Evolutionary conservation across 2,113 vertebrate species (phyloP).

Genomic region (Mustela lutreola): DNA sequence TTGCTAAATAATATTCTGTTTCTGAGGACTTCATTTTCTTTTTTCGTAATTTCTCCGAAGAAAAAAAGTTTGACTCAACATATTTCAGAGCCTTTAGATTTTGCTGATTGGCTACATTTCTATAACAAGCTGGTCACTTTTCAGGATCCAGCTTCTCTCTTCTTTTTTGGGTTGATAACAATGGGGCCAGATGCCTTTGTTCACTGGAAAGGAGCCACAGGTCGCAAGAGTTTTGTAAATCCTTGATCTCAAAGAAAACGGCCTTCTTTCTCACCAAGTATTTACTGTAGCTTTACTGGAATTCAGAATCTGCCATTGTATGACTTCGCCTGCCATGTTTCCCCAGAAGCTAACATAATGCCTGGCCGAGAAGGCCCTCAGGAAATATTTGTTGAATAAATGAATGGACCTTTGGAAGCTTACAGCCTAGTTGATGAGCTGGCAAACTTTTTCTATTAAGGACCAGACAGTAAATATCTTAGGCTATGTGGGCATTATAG

Average conservation of each 20-base stretch:
- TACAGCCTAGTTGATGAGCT: not conserved
- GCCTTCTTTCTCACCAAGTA: not conserved
- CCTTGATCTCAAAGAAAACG: slow-evolving; percentile 33
- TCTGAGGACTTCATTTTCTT: slow-evolving; percentile 82
- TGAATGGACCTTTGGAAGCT: not conserved
- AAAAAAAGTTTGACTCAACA: slow-evolving; percentile 81
- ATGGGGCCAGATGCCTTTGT: slow-evolving; percentile 12
- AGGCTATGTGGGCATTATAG: not conserved
- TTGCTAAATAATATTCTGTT: slow-evolving; percentile 82
- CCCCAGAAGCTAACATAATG: not conserved
- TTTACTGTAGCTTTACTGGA: not conserved
- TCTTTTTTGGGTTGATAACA: slow-evolving; percentile 58
- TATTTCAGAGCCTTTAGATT: slow-evolving; percentile 72
- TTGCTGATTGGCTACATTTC: slow-evolving; percentile 78
- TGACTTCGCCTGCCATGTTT: not conserved
- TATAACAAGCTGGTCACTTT: slow-evolving; percentile 70
- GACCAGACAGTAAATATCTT: not conserved
- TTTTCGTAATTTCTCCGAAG: slow-evolving; percentile 70
- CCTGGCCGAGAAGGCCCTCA: not conserved
- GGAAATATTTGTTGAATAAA: not conserved
- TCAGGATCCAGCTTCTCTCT: slow-evolving; percentile 21
- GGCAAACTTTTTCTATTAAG: not conserved
- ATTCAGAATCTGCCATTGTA: not conserved
- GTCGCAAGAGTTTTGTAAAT: not conserved
- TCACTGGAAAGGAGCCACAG: not conserved